Conservation (phyloP, 2,888 invertebrate genomes). For the Oscheius onirici region DNA sequence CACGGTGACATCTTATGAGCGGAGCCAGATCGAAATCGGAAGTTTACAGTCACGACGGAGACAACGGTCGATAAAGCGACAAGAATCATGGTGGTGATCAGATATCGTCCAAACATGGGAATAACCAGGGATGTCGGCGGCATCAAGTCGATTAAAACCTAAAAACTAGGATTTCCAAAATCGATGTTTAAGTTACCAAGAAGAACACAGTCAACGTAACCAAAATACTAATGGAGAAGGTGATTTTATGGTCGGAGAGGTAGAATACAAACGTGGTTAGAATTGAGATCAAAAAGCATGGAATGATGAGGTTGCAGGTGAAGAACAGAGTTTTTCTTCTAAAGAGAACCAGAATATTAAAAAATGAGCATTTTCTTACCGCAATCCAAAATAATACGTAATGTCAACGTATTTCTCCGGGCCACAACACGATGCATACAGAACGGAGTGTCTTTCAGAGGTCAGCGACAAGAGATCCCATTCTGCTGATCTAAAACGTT, state of each 20-base stretch:
- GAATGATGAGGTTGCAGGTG: slow-evolving; percentile 71
- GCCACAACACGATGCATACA: slow-evolving; percentile 71
- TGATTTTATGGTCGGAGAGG: slow-evolving; percentile 71
- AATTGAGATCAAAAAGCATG: slow-evolving; percentile 71
- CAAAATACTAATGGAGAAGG: slow-evolving; percentile 71
- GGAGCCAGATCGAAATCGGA: slow-evolving; percentile 68
- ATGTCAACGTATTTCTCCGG: slow-evolving; percentile 71
- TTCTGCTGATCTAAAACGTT: slow-evolving; percentile 72
- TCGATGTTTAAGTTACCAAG: slow-evolving; percentile 58
- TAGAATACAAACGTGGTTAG: slow-evolving; percentile 72
- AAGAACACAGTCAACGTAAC: slow-evolving; percentile 72
- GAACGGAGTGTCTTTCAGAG: slow-evolving; percentile 67
- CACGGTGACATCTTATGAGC: slow-evolving; percentile 71
- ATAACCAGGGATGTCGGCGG: slow-evolving; percentile 71
- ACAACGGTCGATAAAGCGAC: slow-evolving; percentile 67
- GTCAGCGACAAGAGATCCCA: slow-evolving; percentile 70
- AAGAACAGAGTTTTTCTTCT: slow-evolving; percentile 70
- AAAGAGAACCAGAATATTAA: slow-evolving; percentile 21
- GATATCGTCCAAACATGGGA: slow-evolving; percentile 72
- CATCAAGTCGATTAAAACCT: slow-evolving; percentile 70
- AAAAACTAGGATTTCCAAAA: neutral
- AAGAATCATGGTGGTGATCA: slow-evolving; percentile 71
- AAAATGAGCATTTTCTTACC: slow-evolving; percentile 30
- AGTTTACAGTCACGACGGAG: slow-evolving; percentile 69
- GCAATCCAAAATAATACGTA: slow-evolving; percentile 68